A percentile compares a stretch with the other conserved stretches of the same genome.
Conservation (phyloP, 92 coral and sea anemone species). For the Bergia sp. region DNA sequence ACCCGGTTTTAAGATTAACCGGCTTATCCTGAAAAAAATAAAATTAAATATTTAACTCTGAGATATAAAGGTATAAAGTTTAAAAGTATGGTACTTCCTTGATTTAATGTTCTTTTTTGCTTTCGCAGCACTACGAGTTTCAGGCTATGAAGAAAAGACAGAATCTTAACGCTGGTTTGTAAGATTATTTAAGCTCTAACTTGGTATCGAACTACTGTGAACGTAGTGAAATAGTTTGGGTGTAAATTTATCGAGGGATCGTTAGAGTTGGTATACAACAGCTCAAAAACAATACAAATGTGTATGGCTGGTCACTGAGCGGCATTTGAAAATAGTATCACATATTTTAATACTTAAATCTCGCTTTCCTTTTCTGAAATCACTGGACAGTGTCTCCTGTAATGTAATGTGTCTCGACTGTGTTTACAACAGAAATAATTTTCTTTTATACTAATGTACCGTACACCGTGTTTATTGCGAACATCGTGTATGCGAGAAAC, state of each 20-base stretch:
- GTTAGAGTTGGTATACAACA: not conserved
- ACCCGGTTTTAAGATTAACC: no score
- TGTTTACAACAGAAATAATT: not conserved
- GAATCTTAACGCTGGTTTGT: not conserved
- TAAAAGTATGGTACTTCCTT: not conserved
- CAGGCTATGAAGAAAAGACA: conserved; percentile 15
- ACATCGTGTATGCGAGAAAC: not conserved
- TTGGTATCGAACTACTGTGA: not conserved
- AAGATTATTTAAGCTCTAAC: not conserved
- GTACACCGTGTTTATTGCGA: not conserved
- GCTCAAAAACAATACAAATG: not conserved
- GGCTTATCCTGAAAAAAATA: no score
- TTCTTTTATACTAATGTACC: not conserved
- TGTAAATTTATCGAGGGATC: no score
- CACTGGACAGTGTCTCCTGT: no score
- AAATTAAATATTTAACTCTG: not conserved
- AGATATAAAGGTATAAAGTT: not conserved
- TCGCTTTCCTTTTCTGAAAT: not conserved
- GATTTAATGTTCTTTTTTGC: not conserved
- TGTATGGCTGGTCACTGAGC: not conserved
- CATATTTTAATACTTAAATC: not conserved
- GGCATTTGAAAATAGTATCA: not conserved
- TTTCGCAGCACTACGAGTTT: conserved; percentile 24
- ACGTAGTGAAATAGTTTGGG: not conserved
- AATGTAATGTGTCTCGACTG: no score